These are phyloP conservation scores for Laticauda colubrina DNA, from an alignment of 2,113 vertebrate species.

Conservation along the genomic window DNA sequence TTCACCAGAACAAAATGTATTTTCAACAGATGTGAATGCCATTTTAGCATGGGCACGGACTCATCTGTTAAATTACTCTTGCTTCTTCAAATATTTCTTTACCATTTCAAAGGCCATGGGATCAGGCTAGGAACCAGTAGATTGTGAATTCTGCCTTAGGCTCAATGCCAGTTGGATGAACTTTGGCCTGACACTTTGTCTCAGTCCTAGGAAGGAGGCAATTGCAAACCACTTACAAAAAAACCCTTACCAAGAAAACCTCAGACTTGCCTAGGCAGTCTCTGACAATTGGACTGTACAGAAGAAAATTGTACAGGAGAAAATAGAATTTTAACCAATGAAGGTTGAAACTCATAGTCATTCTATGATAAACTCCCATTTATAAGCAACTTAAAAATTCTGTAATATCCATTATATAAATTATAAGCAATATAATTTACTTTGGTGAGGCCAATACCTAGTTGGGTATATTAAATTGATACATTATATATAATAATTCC, in stretches of 20 bases:
- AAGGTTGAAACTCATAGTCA: not conserved
- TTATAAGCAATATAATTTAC: not conserved
- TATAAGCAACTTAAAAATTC: not conserved
- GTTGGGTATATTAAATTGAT: not conserved
- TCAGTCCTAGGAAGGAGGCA: not conserved
- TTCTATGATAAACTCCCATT: not conserved
- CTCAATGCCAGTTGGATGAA: not conserved
- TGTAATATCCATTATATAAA: not conserved
- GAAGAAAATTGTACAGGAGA: not conserved
- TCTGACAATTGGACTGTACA: not conserved
- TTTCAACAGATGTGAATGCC: not conserved
- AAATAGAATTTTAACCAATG: not conserved
- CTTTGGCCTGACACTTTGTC: not conserved
- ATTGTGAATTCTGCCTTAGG: not conserved
- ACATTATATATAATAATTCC: not conserved
- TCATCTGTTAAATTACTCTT: not conserved
- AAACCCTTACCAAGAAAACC: not conserved
- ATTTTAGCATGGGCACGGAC: not conserved
- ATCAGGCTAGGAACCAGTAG: not conserved
- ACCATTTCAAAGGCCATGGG: not conserved
- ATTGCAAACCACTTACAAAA: not conserved
- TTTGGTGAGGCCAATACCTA: not conserved
- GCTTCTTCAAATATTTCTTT: not conserved
- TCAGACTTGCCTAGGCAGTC: not conserved
- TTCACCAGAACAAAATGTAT: not conserved